Conservation (phyloP, 2,888 invertebrate species). For the Apodemia zela region DNA sequence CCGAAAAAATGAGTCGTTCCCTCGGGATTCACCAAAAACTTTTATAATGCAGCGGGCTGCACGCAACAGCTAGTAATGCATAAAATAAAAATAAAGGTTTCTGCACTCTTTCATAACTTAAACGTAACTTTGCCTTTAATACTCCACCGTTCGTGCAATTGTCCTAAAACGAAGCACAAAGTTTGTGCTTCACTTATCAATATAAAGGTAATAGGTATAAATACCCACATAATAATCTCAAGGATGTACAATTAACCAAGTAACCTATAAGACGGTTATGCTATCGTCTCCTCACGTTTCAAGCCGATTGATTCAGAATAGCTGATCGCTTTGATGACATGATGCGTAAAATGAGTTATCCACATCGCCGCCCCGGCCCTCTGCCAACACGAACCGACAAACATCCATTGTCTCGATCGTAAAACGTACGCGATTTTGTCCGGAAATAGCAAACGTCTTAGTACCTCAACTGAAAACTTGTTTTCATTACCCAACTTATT, state of each 20-base stretch:
- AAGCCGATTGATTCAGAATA: conserved; percentile 54
- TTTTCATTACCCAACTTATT: conserved; percentile 75
- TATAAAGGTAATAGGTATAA: too few species aligned
- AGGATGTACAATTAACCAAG: conserved; percentile 9
- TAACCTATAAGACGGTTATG: conserved; percentile 18
- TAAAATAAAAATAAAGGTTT: too few species aligned
- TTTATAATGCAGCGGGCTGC: too few species aligned
- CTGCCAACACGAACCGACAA: conserved; percentile 60
- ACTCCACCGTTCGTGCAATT: too few species aligned
- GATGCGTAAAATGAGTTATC: conserved; percentile 73
- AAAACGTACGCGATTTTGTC: conserved; percentile 66
- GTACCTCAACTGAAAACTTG: conserved; percentile 57
- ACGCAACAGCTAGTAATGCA: too few species aligned
- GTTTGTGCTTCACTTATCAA: too few species aligned
- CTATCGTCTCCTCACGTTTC: conserved; percentile 41
- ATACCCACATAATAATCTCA: neutral
- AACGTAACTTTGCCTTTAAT: too few species aligned
- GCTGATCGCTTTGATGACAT: conserved; percentile 55
- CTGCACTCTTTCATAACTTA: too few species aligned
- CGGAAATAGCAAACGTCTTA: conserved; percentile 69
- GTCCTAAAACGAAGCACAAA: too few species aligned
- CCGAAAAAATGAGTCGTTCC: too few species aligned
- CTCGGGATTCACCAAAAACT: too few species aligned
- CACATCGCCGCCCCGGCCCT: conserved; percentile 63
- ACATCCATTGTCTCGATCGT: conserved; percentile 67